Evolutionary conservation across 1,140 invertebrate genomes (phyloP).

Genomic region (Drosophila guanche): DNA sequence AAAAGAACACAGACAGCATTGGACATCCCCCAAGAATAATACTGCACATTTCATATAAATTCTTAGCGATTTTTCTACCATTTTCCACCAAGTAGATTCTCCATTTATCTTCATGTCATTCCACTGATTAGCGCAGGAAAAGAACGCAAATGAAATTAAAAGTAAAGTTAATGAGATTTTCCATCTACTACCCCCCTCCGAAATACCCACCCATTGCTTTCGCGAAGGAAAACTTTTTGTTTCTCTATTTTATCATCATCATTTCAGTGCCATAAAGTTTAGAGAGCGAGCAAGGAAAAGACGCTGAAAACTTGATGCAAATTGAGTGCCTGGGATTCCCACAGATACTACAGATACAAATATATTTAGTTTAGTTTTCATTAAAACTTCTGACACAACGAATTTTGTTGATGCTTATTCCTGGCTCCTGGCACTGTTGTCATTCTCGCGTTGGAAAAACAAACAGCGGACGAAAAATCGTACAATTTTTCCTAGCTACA

Average conservation of each 20-base stretch:
- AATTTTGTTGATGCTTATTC: constrained; percentile 43
- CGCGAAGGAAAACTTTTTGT: constrained; percentile 42
- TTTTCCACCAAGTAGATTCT: no score
- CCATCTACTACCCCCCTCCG: neutral
- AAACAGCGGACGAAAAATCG: constrained; percentile 26
- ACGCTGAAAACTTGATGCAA: constrained; percentile 37
- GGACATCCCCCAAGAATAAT: no score
- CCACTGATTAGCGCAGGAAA: constrained; percentile 6
- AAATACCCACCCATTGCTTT: neutral
- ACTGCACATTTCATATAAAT: neutral
- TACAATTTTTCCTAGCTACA: constrained; percentile 4
- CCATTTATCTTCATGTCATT: neutral
- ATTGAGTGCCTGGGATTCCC: constrained; percentile 21
- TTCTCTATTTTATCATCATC: constrained; percentile 65
- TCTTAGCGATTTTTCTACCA: neutral
- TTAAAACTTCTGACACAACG: constrained; percentile 65
- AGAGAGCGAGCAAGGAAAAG: neutral
- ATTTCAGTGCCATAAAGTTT: constrained; percentile 64
- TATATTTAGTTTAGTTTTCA: constrained; percentile 48
- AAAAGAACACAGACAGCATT: no score
- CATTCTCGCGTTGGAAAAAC: constrained; percentile 18
- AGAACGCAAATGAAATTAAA: constrained; percentile 30
- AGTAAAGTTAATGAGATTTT: constrained; percentile 38
- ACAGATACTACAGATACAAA: neutral
- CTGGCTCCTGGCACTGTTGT: neutral